Evolutionary conservation across 2,888 invertebrate genomes (phyloP).

Genomic region (Chelonus formosanus): DNA sequence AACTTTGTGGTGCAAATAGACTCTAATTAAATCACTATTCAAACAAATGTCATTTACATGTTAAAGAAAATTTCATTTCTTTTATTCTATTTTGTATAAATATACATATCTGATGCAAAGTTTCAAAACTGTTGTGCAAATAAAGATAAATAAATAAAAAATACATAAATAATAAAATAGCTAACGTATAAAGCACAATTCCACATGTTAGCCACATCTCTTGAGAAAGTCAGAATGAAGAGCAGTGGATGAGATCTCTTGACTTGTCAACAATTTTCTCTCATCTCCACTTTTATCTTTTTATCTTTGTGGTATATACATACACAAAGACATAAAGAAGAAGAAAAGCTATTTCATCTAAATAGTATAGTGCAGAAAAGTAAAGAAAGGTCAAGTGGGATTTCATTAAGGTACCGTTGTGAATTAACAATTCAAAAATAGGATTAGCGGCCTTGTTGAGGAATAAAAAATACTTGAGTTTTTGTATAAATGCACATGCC

Average conservation of each 20-base stretch:
- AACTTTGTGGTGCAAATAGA: too few species aligned
- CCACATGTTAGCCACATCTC: slow-evolving; percentile 20
- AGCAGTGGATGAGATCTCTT: slow-evolving; percentile 16
- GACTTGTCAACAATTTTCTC: slow-evolving; percentile 28
- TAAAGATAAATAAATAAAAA: too few species aligned
- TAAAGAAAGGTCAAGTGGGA: slow-evolving; percentile 30
- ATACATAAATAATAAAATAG: slow-evolving; percentile 3
- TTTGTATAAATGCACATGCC: too few species aligned
- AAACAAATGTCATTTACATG: too few species aligned
- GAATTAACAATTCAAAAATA: slow-evolving; percentile 29
- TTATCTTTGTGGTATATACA: slow-evolving; percentile 14
- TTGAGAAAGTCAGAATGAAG: slow-evolving; percentile 12
- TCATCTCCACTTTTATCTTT: slow-evolving; percentile 6
- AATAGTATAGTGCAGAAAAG: slow-evolving; percentile 11
- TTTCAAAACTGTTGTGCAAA: too few species aligned
- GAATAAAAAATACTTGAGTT: too few species aligned
- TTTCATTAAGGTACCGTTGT: slow-evolving; percentile 23
- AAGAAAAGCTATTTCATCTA: slow-evolving; percentile 7
- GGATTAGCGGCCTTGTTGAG: slow-evolving; percentile 12
- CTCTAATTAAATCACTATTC: too few species aligned
- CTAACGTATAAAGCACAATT: slow-evolving; percentile 21
- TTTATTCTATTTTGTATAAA: too few species aligned
- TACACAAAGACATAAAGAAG: slow-evolving; percentile 12
- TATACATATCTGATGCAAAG: too few species aligned
- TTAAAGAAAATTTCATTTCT: too few species aligned